phyloP scores from a whole-genome alignment of 2,113 vertebrate species.

The Centropus bengalensis region DNA sequence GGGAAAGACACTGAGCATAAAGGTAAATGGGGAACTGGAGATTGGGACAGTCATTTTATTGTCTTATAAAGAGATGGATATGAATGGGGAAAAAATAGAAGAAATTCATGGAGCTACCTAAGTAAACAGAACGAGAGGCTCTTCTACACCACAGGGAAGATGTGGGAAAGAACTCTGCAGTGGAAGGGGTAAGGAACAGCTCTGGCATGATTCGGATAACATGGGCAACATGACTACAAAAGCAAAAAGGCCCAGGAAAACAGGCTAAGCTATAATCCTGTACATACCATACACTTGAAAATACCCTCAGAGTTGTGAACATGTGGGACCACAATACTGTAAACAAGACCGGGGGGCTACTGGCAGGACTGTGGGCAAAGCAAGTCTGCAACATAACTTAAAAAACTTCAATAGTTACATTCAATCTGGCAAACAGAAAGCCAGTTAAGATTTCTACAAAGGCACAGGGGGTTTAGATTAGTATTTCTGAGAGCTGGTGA shows the following conservation, averaged over 20 bases:
- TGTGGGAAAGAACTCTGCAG: not conserved
- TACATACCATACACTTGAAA: not conserved
- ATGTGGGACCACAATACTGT: not conserved
- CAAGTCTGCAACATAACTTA: not conserved
- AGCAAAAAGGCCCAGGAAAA: not conserved
- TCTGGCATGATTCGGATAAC: not conserved
- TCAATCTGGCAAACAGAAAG: not conserved
- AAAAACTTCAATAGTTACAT: not conserved
- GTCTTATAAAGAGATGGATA: not conserved
- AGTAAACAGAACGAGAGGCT: not conserved
- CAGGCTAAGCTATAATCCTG: not conserved
- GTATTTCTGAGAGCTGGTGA: not conserved
- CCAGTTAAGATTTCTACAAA: not conserved
- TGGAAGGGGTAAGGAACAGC: not conserved
- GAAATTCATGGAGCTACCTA: not conserved
- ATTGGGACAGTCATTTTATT: not conserved
- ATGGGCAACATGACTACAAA: not conserved
- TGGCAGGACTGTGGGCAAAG: rapidly evolving
- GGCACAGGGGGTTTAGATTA: not conserved
- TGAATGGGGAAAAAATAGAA: rapidly evolving
- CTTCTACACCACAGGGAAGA: not conserved
- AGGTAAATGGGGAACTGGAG: not conserved
- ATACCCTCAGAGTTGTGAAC: too few relatives aligned
- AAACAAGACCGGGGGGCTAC: not conserved
- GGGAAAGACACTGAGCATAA: not conserved